A percentile compares a stretch with the other conserved stretches of the same genome.
Conservation (phyloP, 2,113 vertebrate species). For the Rhadina sibilatrix region DNA sequence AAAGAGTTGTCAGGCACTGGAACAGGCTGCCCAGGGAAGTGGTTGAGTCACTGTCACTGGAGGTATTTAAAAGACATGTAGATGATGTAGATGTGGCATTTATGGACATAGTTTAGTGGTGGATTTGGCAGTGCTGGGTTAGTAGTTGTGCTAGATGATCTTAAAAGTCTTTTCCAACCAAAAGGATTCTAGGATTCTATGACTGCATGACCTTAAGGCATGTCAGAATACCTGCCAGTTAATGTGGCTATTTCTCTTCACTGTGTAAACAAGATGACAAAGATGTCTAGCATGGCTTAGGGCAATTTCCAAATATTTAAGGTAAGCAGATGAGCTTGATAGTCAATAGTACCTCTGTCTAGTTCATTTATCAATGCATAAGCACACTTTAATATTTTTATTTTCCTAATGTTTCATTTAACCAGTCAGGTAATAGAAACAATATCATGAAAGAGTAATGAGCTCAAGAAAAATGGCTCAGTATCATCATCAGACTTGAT, state of each 20-base stretch:
- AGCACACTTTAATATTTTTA: background rate
- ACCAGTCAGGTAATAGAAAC: background rate
- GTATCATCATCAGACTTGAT: background rate
- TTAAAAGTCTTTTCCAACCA: background rate
- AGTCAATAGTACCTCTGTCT: background rate
- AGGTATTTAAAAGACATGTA: background rate
- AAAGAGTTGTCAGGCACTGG: background rate
- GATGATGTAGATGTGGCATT: accelerated
- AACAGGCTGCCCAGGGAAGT: background rate
- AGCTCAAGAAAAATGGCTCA: background rate
- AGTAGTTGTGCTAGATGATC: background rate
- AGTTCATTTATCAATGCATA: background rate
- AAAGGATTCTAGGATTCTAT: background rate
- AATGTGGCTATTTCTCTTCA: background rate
- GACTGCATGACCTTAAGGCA: background rate
- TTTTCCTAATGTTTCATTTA: background rate
- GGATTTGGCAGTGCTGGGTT: background rate
- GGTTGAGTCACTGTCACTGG: background rate
- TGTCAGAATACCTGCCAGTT: accelerated
- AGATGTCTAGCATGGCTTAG: background rate
- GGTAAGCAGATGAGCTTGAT: background rate
- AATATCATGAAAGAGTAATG: background rate
- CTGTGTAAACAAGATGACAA: background rate
- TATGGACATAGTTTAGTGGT: background rate
- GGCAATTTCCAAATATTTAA: background rate